Evolutionary conservation across 2,797 vertebrate species (phyloP).

Genomic region (Labroides dimidiatus): DNA sequence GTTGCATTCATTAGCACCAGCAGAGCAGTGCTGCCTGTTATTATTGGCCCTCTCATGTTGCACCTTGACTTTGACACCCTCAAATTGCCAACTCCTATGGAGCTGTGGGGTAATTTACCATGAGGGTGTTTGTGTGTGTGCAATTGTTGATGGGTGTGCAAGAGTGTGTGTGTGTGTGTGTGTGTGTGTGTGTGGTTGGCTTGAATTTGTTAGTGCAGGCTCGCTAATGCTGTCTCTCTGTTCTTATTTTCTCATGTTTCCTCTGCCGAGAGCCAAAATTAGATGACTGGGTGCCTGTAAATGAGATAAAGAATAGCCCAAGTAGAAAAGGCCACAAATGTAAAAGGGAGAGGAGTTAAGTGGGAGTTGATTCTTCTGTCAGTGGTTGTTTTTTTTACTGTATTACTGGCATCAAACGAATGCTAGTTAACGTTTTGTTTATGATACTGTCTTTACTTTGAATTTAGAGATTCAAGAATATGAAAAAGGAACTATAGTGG

Average conservation of each 20-base stretch:
- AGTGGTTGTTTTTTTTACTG: neutral
- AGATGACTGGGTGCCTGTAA: conserved; percentile 16
- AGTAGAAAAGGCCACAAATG: conserved; percentile 16
- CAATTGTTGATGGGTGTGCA: neutral
- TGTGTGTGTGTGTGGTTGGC: neutral
- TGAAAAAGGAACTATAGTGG: neutral
- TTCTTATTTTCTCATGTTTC: conserved; percentile 44
- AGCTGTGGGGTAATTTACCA: conserved; percentile 48
- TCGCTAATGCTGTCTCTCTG: conserved; percentile 32
- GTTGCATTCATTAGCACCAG: conserved; percentile 50
- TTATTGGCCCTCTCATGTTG: conserved; percentile 62
- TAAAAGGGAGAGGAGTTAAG: neutral
- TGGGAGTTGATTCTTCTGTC: conserved; percentile 7
- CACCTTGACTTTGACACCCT: conserved; percentile 65
- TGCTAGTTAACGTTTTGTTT: neutral
- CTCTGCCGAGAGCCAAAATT: conserved; percentile 7
- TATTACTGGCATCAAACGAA: neutral
- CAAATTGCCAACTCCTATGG: conserved; percentile 31
- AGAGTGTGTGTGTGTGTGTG: neutral
- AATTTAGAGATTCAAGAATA: neutral
- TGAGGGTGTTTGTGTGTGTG: conserved; percentile 15
- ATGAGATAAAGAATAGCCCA: conserved; percentile 17
- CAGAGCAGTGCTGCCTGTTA: conserved; percentile 40
- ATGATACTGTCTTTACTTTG: neutral
- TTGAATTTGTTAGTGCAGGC: neutral